Evolutionary conservation across 2,888 invertebrate genomes (phyloP).

Genomic region (Lordiphosa fenestrarum): DNA sequence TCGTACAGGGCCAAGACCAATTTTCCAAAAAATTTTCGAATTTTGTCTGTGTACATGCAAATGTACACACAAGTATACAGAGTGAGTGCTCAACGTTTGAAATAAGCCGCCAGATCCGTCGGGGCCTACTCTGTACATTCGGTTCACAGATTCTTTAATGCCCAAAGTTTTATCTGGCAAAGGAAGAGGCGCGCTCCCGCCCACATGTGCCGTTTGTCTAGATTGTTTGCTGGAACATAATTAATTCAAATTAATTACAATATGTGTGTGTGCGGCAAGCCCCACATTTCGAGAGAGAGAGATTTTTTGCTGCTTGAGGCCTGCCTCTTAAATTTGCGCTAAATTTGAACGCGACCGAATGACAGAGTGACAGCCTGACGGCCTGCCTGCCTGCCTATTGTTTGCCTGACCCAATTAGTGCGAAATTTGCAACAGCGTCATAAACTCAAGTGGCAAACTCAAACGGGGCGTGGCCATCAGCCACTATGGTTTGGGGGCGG

Average conservation of each 20-base stretch:
- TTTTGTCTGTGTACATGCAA: slow-evolving; percentile 17
- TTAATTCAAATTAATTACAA: slow-evolving; percentile 77
- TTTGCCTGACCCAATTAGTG: slow-evolving; percentile 67
- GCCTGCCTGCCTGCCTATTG: slow-evolving; percentile 38
- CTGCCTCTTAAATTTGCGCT: slow-evolving; percentile 25
- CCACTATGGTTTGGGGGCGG: slow-evolving; percentile 21
- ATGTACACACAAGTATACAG: too few relatives aligned
- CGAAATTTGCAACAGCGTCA: slow-evolving; percentile 57
- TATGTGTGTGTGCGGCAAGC: slow-evolving; percentile 62
- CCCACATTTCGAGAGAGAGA: slow-evolving; percentile 4
- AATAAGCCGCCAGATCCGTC: background rate
- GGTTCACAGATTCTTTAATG: slow-evolving; percentile 3
- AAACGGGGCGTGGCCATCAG: slow-evolving; percentile 15
- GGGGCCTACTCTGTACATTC: background rate
- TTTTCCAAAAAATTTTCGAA: slow-evolving; percentile 15
- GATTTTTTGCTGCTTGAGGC: slow-evolving; percentile 3
- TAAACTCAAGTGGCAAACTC: slow-evolving; percentile 60
- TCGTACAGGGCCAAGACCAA: slow-evolving; percentile 33
- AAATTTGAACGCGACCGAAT: slow-evolving; percentile 21
- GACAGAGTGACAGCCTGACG: slow-evolving; percentile 16
- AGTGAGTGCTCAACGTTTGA: background rate
- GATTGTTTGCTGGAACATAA: slow-evolving; percentile 69
- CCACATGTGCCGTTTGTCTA: slow-evolving; percentile 39
- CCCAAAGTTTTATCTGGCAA: slow-evolving; percentile 21
- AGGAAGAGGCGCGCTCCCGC: slow-evolving; percentile 14